phyloP scores from a whole-genome alignment of 2,113 vertebrate genomes.

The Trinectes maculatus region DNA sequence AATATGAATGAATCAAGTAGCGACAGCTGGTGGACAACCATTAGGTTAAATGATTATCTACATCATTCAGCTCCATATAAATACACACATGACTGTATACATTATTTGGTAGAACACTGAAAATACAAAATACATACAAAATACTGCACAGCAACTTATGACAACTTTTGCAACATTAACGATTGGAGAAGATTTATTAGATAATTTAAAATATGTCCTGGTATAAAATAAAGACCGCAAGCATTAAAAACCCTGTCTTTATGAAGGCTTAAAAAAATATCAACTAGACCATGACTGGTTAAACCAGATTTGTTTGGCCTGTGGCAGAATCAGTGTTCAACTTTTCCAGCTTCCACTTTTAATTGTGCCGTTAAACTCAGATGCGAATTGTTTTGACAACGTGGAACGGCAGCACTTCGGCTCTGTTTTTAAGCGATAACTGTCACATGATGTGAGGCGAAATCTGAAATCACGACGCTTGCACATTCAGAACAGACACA shows the following conservation, averaged over 20 bases:
- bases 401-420: conserved; percentile 21
- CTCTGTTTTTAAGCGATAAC: conserved; percentile 55
- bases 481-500: conserved; percentile 51
- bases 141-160: neutral
- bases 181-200: no score
- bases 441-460: conserved; percentile 58
- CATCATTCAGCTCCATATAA: conserved; percentile 27
- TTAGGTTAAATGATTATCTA: conserved; percentile 56
- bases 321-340: neutral
- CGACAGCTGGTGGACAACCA: conserved; percentile 57
- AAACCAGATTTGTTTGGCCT: neutral
- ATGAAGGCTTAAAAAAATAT: no score
- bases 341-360: neutral
- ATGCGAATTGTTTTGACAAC: neutral
- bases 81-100: conserved; percentile 30
- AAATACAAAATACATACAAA: conserved; percentile 24
- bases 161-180: no score
- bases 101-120: conserved; percentile 16
- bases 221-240: no score
- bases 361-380: conserved; percentile 23
- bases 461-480: conserved; percentile 68
- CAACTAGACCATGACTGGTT: neutral
- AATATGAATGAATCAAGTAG: conserved; percentile 44
- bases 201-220: no score
- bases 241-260: no score